Evolutionary conservation across 2,888 invertebrate genomes (phyloP).

Genomic region (Orthosia cruda): DNA sequence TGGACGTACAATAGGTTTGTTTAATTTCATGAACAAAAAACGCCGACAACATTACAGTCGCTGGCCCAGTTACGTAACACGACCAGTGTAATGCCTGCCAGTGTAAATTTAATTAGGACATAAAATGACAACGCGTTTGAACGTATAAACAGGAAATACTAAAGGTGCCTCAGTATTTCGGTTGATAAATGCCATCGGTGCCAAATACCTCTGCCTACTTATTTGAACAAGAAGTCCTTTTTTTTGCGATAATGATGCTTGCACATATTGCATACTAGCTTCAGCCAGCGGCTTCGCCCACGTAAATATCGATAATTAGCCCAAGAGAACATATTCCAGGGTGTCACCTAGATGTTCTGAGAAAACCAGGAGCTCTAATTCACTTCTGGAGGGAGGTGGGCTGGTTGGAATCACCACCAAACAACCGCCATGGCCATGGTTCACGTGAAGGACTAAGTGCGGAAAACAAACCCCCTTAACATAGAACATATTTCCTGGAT

Average conservation of each 20-base stretch:
- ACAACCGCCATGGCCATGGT: too few species aligned
- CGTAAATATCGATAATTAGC: too few species aligned
- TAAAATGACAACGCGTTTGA: conserved; percentile 69
- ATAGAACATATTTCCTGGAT: too few species aligned
- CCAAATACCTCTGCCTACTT: neutral
- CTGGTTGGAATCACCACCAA: too few species aligned
- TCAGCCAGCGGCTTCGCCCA: too few species aligned
- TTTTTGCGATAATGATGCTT: neutral
- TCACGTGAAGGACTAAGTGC: too few species aligned
- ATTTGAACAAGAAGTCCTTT: neutral
- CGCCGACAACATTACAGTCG: conserved; percentile 68
- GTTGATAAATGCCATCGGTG: conserved; percentile 57
- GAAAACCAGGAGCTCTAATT: too few species aligned
- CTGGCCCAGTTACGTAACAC: conserved; percentile 79
- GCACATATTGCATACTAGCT: neutral
- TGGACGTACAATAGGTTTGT: conserved; percentile 84
- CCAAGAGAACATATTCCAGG: too few species aligned
- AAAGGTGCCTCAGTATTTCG: conserved; percentile 13
- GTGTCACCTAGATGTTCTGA: too few species aligned
- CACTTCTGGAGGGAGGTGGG: too few species aligned
- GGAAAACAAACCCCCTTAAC: too few species aligned
- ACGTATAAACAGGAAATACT: conserved; percentile 50
- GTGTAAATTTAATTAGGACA: conserved; percentile 71
- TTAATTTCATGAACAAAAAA: conserved; percentile 71
- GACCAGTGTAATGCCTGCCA: conserved; percentile 65